These are phyloP conservation scores for Athene noctua DNA, from an alignment of 2,113 vertebrate genomes.

Conservation along the genomic window DNA sequence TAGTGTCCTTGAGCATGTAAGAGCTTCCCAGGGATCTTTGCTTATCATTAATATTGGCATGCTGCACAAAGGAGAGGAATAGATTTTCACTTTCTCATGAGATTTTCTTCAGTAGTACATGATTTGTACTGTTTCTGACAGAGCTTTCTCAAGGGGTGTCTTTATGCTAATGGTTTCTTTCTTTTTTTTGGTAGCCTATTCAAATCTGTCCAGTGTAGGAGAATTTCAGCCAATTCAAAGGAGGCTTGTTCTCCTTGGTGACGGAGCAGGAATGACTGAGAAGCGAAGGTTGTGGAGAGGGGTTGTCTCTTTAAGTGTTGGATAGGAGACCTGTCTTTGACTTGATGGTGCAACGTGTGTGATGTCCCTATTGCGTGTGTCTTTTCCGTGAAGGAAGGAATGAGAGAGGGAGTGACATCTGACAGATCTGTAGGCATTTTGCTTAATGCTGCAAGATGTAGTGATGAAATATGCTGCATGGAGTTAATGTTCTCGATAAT, in stretches of 20 bases:
- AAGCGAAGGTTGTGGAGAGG: not conserved
- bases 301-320: not conserved
- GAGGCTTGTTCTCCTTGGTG: not conserved
- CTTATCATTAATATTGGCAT: not conserved
- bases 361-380: not conserved
- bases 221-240: not conserved
- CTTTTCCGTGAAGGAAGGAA: not conserved
- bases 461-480: not conserved
- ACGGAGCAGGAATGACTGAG: not conserved
- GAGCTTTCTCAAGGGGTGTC: not conserved
- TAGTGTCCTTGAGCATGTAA: not conserved
- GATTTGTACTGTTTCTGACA: not conserved
- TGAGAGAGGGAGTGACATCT: not conserved
- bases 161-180: not conserved
- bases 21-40: not conserved
- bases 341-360: fast-evolving
- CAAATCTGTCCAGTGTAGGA: not conserved
- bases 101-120: not conserved
- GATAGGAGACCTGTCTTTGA: not conserved
- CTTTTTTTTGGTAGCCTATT: not conserved
- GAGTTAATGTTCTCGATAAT: not conserved
- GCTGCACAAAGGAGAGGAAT: not conserved
- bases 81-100: constrained; percentile 2
- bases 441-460: not conserved
- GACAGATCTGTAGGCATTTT: not conserved